Evolutionary conservation across 2,797 vertebrate genomes (phyloP).

Genomic region (Tachyglossus aculeatus): DNA sequence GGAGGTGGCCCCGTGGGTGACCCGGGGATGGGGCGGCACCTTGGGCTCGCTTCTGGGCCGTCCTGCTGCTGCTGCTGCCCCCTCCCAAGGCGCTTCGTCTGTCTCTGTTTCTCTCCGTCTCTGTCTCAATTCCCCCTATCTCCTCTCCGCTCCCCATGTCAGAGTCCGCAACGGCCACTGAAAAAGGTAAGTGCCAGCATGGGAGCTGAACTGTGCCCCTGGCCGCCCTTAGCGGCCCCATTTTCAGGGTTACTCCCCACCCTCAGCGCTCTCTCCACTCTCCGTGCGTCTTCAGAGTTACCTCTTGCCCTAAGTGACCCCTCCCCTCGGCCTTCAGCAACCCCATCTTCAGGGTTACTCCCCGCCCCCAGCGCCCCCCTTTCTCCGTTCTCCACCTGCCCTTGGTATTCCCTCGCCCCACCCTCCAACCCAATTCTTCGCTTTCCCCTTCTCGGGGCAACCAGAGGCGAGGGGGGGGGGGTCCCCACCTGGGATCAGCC

Average conservation of each 20-base stretch:
- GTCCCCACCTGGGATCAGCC: neutral
- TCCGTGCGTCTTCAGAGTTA: too few relatives aligned
- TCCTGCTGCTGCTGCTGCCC: accelerated
- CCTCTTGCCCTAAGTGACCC: too few relatives aligned
- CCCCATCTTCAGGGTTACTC: too few relatives aligned
- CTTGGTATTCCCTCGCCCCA: neutral
- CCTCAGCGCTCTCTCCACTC: too few relatives aligned
- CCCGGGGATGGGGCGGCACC: neutral
- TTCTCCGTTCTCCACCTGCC: neutral
- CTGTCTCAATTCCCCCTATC: neutral
- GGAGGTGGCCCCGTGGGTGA: neutral
- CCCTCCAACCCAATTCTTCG: neutral
- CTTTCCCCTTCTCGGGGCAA: neutral
- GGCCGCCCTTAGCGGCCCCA: too few relatives aligned
- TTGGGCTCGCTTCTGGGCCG: neutral
- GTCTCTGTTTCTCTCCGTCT: neutral
- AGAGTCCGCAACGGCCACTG: constrained; percentile 78
- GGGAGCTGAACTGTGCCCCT: too few relatives aligned
- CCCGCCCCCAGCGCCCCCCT: too few relatives aligned
- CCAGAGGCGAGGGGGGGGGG: neutral
- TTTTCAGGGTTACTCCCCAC: too few relatives aligned
- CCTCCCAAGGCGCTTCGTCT: neutral
- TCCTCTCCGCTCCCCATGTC: neutral
- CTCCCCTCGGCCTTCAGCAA: too few relatives aligned
- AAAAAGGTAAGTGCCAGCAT: constrained; percentile 81